Base-by-base conservation (phyloP, 2,113 vertebrate species). In the Amphiprion percula region DNA sequence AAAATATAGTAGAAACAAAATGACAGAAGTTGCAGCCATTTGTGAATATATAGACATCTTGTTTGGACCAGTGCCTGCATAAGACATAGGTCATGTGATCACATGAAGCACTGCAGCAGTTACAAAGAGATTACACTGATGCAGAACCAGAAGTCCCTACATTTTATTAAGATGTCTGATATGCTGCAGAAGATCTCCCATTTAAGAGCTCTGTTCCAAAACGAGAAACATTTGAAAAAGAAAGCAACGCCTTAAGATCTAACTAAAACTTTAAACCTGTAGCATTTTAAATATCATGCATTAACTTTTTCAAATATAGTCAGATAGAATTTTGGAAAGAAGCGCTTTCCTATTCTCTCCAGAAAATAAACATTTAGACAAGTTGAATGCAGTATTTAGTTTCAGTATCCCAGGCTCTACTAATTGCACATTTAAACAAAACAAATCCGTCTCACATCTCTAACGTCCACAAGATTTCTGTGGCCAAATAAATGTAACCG, bases 391-490 rank as follows among this genome's bases (percentile, higher is more conserved):
- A 68, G 58, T 33, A 41, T 37, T 37, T 58, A 17, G n/a, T 67
- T 61, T 68, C 52, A 37, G 69, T 54, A 55, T 79, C 65, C 50
- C 19, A 2, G 16, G 5, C 59, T 83, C 4, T 49, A n/a, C 60
- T 52, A 81, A 91, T 86, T 85, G 87, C 91, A 91, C 82, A 41
- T 78, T 75, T 21, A 68, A 73, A 68, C 23, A 15, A 79, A 81
- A 26, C 24, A 19, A 10, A 10, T 44, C 61, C 1, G 46, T 58
- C 59, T 64, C 61, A 59, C 47, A 4, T 21, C 10, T 19, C 21
- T 21, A 28, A 72, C 53, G 44, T 64, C 37, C 19, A 65, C 23
- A 16, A 56, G 5, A 52, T 41, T 41, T 84, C 80, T 84, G 85
- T 90, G 84, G 84, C 68, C 84, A 88, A 77, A 78, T 72, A 65